phyloP scores from a whole-genome alignment of 2,113 vertebrate genomes.

The Arenaria interpres region DNA sequence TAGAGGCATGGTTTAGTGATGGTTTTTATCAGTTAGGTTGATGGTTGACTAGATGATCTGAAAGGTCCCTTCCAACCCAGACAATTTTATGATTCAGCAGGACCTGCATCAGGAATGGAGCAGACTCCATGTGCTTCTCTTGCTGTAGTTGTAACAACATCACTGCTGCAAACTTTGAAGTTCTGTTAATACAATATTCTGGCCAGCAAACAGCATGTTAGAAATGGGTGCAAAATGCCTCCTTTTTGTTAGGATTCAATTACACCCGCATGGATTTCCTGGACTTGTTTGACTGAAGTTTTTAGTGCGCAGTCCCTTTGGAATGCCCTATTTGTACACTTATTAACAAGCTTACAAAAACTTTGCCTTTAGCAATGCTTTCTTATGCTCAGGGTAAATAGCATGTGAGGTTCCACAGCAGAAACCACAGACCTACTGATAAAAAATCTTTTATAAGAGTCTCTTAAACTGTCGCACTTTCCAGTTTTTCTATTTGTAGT shows the following conservation, averaged over 20 bases:
- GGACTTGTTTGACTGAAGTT: not conserved
- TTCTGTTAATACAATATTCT: not conserved
- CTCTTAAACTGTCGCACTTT: not conserved
- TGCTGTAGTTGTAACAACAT: not conserved
- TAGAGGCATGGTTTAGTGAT: too few relatives aligned
- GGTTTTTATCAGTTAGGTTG: too few relatives aligned
- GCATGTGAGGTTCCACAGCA: not conserved
- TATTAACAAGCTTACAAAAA: not conserved
- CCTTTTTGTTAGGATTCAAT: not conserved
- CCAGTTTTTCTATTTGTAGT: not conserved
- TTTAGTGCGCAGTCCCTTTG: not conserved
- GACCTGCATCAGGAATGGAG: not conserved
- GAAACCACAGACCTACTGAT: not conserved
- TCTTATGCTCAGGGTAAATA: not conserved
- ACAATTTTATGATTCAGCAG: not conserved
- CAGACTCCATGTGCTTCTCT: not conserved
- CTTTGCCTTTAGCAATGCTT: not conserved
- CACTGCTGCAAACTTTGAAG: not conserved
- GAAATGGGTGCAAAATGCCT: not conserved
- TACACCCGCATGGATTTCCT: not conserved
- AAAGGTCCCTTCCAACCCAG: too few relatives aligned
- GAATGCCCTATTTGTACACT: not conserved
- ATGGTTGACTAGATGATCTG: too few relatives aligned
- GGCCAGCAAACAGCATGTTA: not conserved
- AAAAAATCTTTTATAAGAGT: not conserved